Base-by-base conservation (phyloP, 2,797 vertebrate genomes). In the Pteropus rufus region DNA sequence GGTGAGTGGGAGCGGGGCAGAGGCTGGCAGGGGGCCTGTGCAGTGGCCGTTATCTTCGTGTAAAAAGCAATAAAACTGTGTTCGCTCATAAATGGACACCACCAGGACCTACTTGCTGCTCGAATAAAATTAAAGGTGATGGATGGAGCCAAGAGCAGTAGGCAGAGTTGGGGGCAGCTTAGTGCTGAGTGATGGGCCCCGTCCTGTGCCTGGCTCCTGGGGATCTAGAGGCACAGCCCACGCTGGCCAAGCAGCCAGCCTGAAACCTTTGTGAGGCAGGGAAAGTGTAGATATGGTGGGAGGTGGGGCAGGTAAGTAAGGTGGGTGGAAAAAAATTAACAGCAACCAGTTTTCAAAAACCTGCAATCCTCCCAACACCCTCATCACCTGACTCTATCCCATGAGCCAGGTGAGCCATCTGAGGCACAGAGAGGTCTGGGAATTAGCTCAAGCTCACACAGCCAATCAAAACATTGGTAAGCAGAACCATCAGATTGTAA, bases 81-180 rank as follows among this genome's bases (percentile, higher is more conserved):
- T 94, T 97, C 93, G 16, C 93, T 98, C 97, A 97, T 92, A 97
- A 98, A 98, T 64, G 89, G 39, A 73, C 96, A 92, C 91, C 94
- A 95, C 96, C 94, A 98, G 97, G 95, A 75, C 93, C 97, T 97
- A 91, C 84, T 87, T 98, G 93, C 95, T 98, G 89, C 89, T 97
- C 89, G 98, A 97, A 97, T 52, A 95, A 97, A 96, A 98, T 92
- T 94, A 97, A 31, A 98, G 96, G 79, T 87, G 73, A 97, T 93
- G n/a, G 89, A 98, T 96, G 72, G 86, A 90, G 97, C 94, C 31
- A 0, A 56, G 9, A 62, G 97, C 49, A 4, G 19, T 93, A 58
- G 95, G 93, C 90, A 91, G 96, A 93, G 93, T 92, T 95, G 90
- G 97, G 97, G 97, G 93, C 39, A 5, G 83, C 90, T 96, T 56